Conservation (phyloP, 2,888 invertebrate genomes). For the Trissolcus japonicus region DNA sequence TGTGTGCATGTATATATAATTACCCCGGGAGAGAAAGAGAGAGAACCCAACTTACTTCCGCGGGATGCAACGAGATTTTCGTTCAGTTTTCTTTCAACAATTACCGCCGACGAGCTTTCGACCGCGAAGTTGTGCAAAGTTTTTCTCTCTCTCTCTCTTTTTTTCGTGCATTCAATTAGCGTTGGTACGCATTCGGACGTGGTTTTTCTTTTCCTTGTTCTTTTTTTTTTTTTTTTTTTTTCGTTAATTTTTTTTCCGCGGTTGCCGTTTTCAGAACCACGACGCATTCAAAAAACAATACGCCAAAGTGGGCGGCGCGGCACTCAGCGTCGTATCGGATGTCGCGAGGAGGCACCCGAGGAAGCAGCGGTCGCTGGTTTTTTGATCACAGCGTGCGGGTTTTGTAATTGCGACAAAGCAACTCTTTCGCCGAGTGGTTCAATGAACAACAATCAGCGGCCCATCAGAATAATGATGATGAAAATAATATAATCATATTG, state of each 20-base stretch:
- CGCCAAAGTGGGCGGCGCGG: constrained; percentile 19
- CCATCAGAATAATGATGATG: constrained; percentile 3
- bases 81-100: constrained; percentile 11
- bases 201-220: constrained; percentile 10
- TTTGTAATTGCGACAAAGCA: constrained; percentile 14
- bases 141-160: neutral
- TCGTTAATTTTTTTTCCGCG: neutral
- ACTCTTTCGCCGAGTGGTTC: constrained; percentile 7
- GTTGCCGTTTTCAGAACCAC: neutral
- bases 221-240: no score
- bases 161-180: constrained; percentile 27
- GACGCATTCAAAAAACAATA: constrained; percentile 32
- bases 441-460: constrained; percentile 2
- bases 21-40: neutral
- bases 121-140: constrained; percentile 11
- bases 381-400: constrained; percentile 6
- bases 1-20: constrained; percentile 13
- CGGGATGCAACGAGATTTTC: constrained; percentile 8
- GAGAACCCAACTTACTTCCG: constrained; percentile 21
- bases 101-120: neutral
- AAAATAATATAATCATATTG: neutral
- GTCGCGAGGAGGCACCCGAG: constrained; percentile 8
- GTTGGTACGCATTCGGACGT: neutral
- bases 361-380: constrained; percentile 18
- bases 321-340: constrained; percentile 15